These are phyloP conservation scores for Nudaria mundana DNA, from an alignment of 2,888 invertebrate species.

Conservation along the genomic window DNA sequence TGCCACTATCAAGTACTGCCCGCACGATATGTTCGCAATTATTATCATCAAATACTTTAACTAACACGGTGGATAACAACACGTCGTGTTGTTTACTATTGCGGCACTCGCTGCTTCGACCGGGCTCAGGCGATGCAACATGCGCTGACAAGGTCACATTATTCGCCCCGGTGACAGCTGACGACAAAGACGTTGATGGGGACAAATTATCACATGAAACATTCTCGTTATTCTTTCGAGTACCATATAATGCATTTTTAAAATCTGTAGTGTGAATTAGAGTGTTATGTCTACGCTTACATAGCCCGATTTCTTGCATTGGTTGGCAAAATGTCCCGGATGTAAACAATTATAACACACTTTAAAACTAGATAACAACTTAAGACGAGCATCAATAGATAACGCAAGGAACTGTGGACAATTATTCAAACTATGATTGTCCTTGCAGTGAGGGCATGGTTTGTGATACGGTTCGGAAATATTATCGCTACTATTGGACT, in stretches of 20 bases:
- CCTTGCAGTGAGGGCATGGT: conserved; percentile 12
- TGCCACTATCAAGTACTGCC: neutral
- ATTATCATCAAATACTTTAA: too few species aligned
- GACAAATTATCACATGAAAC: too few species aligned
- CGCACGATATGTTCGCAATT: too few species aligned
- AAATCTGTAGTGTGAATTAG: conserved; percentile 8
- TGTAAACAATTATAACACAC: conserved; percentile 18
- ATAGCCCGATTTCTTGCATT: conserved; percentile 14
- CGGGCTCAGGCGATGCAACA: too few species aligned
- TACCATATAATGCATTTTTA: neutral
- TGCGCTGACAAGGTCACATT: neutral
- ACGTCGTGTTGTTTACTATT: too few species aligned
- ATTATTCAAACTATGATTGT: conserved; percentile 17
- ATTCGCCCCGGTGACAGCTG: too few species aligned
- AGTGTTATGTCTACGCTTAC: conserved; percentile 11
- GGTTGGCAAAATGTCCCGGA: conserved; percentile 15
- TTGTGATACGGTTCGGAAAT: too few species aligned
- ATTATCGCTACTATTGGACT: conserved; percentile 1
- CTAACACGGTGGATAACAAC: neutral
- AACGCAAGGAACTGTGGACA: conserved; percentile 24
- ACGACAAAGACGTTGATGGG: too few species aligned
- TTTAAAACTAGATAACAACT: conserved; percentile 17
- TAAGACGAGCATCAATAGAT: conserved; percentile 14
- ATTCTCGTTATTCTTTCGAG: neutral
- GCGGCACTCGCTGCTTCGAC: too few species aligned